A percentile compares a stretch with the other conserved stretches of the same genome.
phyloP scores from a whole-genome alignment of 1,140 invertebrate species.

The Periplaneta americana region DNA sequence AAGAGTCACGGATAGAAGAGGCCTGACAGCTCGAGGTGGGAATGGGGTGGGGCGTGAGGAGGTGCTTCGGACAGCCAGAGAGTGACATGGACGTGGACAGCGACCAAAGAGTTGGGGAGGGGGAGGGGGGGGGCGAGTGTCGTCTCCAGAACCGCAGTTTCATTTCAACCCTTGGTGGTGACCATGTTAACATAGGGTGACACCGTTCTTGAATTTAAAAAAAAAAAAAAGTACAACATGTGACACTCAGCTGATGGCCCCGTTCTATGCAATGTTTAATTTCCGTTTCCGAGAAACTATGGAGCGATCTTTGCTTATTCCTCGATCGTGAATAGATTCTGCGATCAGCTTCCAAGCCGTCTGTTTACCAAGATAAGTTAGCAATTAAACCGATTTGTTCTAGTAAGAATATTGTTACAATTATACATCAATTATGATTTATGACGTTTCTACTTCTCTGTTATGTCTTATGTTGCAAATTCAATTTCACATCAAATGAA shows the following conservation, averaged over 20 bases:
- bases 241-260: neutral
- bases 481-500: too few species aligned
- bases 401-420: too few species aligned
- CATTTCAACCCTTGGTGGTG: neutral
- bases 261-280: neutral
- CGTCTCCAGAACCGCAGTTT: constrained; percentile 4
- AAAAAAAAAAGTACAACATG: neutral
- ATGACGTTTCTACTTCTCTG: too few species aligned
- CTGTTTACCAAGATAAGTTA: too few species aligned
- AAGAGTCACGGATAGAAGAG: neutral
- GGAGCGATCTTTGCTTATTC: neutral
- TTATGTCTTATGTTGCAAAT: too few species aligned
- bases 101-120: neutral
- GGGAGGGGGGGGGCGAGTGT: neutral
- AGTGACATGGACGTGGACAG: neutral
- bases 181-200: neutral
- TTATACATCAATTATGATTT: too few species aligned
- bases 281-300: neutral
- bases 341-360: too few species aligned
- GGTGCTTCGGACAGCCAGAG: neutral
- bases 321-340: neutral
- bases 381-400: too few species aligned
- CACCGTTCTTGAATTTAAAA: neutral
- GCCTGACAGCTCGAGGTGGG: neutral
- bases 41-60: neutral